These are phyloP conservation scores for Spea bombifrons DNA, from an alignment of 2,113 vertebrate genomes.

Conservation along the genomic window DNA sequence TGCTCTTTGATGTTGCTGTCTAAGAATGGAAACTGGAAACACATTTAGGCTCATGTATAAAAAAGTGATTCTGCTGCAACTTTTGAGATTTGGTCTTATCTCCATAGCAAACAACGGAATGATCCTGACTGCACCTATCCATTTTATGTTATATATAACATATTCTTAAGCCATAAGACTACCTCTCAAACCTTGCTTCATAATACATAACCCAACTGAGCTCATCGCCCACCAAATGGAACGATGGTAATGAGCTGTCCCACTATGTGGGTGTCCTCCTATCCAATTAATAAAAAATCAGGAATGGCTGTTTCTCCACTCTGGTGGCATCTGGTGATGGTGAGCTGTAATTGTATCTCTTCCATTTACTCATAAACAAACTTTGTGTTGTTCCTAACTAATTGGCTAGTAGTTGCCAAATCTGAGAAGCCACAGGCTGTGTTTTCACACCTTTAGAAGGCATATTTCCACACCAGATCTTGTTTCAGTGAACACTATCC, in stretches of 20 bases:
- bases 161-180: no score
- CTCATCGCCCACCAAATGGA: no score
- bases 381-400: slow-evolving; percentile 18
- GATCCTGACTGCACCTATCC: no score
- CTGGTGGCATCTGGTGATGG: not conserved
- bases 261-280: not conserved
- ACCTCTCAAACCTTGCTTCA: no score
- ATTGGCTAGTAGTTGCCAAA: slow-evolving; percentile 6
- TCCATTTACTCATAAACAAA: slow-evolving; percentile 20
- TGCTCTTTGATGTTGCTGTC: no score
- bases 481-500: slow-evolving; percentile 2
- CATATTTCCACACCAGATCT: not conserved
- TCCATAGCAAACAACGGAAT: no score
- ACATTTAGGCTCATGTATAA: no score
- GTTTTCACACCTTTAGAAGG: slow-evolving; percentile 25
- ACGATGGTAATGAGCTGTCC: not conserved
- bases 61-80: no score
- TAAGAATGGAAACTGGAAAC: no score
- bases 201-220: no score
- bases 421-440: not conserved
- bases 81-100: no score
- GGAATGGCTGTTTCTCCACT: not conserved
- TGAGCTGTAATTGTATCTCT: slow-evolving; percentile 25
- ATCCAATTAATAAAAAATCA: not conserved
- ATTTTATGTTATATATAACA: no score